phyloP scores from a whole-genome alignment of 2,888 invertebrate genomes.

The Strigamia transsilvanica region DNA sequence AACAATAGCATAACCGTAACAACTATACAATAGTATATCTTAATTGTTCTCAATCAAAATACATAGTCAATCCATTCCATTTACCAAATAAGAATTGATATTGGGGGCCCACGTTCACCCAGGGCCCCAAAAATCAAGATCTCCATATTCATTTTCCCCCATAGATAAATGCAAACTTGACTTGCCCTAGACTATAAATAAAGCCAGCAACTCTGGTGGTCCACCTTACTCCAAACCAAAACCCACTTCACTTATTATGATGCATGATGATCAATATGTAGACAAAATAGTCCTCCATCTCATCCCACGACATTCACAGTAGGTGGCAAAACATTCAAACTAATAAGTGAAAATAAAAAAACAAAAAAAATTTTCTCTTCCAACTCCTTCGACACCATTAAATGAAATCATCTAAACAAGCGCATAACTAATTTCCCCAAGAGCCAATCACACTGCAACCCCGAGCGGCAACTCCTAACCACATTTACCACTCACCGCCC shows the following conservation, averaged over 20 bases:
- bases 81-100: too few relatives aligned
- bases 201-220: background rate
- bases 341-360: background rate
- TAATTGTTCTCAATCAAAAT: too few relatives aligned
- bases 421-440: background rate
- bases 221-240: background rate
- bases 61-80: too few relatives aligned
- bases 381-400: constrained; percentile 1
- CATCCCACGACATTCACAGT: background rate
- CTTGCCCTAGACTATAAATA: background rate
- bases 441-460: background rate
- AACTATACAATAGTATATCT: too few relatives aligned
- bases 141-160: background rate
- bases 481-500: background rate
- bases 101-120: too few relatives aligned
- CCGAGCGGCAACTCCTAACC: background rate
- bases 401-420: background rate
- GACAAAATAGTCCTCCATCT: too few relatives aligned
- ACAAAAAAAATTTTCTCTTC: background rate
- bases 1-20: too few relatives aligned
- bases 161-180: background rate
- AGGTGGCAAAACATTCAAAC: background rate
- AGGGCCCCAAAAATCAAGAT: background rate
- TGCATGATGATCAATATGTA: background rate
- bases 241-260: too few relatives aligned